Evolutionary conservation across 2,113 vertebrate genomes (phyloP), one percentile per base, ranked within the genome.

Genomic region (Chionodraco myersi): DNA sequence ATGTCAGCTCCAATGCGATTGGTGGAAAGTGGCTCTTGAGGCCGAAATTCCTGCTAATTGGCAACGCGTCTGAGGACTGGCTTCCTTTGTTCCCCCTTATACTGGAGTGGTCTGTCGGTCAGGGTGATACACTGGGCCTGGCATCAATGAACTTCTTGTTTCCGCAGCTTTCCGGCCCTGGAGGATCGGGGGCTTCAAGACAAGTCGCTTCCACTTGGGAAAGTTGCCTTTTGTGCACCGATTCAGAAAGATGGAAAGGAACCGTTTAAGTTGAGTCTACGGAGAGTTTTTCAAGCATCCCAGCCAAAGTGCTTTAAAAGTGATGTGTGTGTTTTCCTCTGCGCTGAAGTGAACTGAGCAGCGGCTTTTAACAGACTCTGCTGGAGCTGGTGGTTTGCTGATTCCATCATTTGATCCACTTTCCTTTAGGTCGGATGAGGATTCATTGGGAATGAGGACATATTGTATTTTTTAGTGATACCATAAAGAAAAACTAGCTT

Each of bases 1-100:
- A 65, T 75, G 88, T 86, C 81, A 64, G 82, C 79, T 80, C 70
- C 71, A 69, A 75, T 89, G 88, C 90, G 89, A 91, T 90, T 85
- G 90, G 70, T 89, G 89, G 89, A 92, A 92, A 92, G 88, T 87
- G 79, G 90, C 88, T 92, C 86, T 91, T 79, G 58, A 90, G 89
- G 83, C 80, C 51, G 58, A 89, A 91, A 93, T 92, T 93, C 92
- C 85, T 92, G 88, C 88, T 94, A 93, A 94, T 95, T 94, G 92
- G 91, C 90, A 90, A 76, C 72, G 54, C 89, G 89, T 84, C 72
- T 80, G 47, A 73, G 91, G 87, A 86, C 87, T 86, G 87, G 72
- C 78, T 64, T 41, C 69, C 87, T 94, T 95, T 94, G 92, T 93
- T 69, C 75, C 44, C 67, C 14, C 70, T 60, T 41, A 84, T 81